Base-by-base conservation (phyloP, 64 coral and sea anemone genomes). In the Catalaphyllia jardinei region DNA sequence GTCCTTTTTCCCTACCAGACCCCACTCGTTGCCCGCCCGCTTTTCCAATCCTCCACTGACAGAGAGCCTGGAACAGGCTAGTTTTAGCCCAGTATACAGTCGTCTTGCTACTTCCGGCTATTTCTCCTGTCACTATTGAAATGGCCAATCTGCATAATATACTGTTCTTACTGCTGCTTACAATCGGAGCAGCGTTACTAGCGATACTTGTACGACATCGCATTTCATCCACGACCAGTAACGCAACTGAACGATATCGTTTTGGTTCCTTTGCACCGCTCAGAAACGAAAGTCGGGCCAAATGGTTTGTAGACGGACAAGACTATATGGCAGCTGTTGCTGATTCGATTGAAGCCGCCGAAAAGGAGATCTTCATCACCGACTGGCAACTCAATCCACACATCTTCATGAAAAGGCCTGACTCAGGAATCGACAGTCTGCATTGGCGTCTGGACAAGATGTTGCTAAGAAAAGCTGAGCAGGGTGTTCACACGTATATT, bases 271-370 rank as follows among this genome's bases (percentile, higher is more conserved):
- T 90, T 78, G 88, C 60, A 90, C 88, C 88, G 29, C 52, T 75
- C 25, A 62, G 65, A 14, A 73, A 73, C 57, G 54, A 52, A 52
- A 69, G 80, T 72, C 30, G 76, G 61, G 79, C 80, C 24, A 75
- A 31, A 29, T 91, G 89, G 89, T 85, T 75, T 91, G 78, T 91
- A 27, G 89, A 91, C 67, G 89, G 89, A 29, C 10, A 91, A 83
- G 79, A 91, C 62, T 91, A 91, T 57, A 91, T 91, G 89, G 84
- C 79, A 20, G 89, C 51, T 78, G 89, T 91, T 29, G 89, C 89
- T 30, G 89, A 91, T 67, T 52, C 89, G 30, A 85, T 85, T 79
- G 67, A 81, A 65, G 49, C 77, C 28, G 76, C 88, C 1, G 61
- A 82, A 14, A 50, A 27, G 29, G 88, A 90, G 72, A 90, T 90